Percentiles rank a stretch among this genome's conserved stretches.
phyloP scores from a whole-genome alignment of 2,888 invertebrate genomes.

The Clusia tigrina region DNA sequence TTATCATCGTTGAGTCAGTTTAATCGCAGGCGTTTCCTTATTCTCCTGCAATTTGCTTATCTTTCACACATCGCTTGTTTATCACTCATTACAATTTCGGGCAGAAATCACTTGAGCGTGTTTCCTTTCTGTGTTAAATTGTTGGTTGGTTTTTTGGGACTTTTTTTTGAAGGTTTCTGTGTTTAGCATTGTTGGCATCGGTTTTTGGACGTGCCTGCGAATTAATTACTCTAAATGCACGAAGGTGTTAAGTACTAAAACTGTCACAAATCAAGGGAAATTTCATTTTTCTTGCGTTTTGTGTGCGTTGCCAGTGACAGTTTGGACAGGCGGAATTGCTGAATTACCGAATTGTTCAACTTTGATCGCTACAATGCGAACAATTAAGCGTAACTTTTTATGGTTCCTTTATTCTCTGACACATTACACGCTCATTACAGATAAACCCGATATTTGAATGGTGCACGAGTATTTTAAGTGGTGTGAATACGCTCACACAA shows the following conservation, averaged over 20 bases:
- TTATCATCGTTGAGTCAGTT: slow-evolving; percentile 52
- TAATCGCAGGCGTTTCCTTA: slow-evolving; percentile 46
- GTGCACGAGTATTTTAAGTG: too few species aligned
- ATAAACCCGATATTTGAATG: too few species aligned
- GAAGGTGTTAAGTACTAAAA: slow-evolving; percentile 48
- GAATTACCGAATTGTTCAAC: too few species aligned
- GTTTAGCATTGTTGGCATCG: neutral
- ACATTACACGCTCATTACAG: too few species aligned
- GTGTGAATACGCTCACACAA: too few species aligned
- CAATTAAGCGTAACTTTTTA: too few species aligned
- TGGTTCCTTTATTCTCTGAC: too few species aligned
- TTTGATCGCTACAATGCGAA: too few species aligned
- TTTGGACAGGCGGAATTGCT: neutral
- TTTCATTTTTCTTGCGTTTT: neutral
- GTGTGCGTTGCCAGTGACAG: neutral
- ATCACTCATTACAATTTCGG: slow-evolving; percentile 11
- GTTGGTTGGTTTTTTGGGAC: neutral
- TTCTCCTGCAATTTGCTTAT: slow-evolving; percentile 3
- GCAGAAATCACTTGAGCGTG: slow-evolving; percentile 54
- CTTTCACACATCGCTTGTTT: neutral
- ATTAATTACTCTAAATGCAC: slow-evolving; percentile 60
- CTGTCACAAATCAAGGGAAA: slow-evolving; percentile 4
- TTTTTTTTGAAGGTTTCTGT: neutral
- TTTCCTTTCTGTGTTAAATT: slow-evolving; percentile 45
- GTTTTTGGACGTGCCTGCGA: slow-evolving; percentile 44